Evolutionary conservation across 2,797 vertebrate species (phyloP).

Genomic region (Danio choprae): DNA sequence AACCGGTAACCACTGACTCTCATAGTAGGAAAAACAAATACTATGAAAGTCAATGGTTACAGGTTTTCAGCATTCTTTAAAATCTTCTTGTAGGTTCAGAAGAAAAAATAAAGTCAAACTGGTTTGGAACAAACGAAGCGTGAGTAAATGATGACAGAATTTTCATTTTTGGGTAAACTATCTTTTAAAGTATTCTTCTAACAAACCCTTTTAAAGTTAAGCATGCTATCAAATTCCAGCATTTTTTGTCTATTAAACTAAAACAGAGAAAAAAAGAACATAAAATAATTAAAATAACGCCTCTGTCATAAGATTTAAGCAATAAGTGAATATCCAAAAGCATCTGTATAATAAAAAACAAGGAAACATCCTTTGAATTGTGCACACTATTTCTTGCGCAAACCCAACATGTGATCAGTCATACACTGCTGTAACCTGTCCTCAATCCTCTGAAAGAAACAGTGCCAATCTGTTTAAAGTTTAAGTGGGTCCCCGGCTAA

Average conservation of each 20-base stretch:
- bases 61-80: too few relatives aligned
- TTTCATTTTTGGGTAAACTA: too few relatives aligned
- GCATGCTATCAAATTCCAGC: not conserved
- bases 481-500: not conserved
- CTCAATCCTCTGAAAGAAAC: slow-evolving; percentile 9
- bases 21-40: too few relatives aligned
- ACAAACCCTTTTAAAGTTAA: too few relatives aligned
- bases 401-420: slow-evolving; percentile 16
- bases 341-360: not conserved
- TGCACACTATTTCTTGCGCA: slow-evolving; percentile 30
- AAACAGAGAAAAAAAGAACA: not conserved
- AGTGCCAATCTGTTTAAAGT: not conserved
- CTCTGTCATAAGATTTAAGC: not conserved
- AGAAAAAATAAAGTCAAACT: too few relatives aligned
- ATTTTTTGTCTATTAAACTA: not conserved
- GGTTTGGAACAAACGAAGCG: too few relatives aligned
- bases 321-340: not conserved
- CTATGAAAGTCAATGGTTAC: too few relatives aligned
- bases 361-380: not conserved
- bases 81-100: too few relatives aligned
- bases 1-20: too few relatives aligned
- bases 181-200: not conserved
- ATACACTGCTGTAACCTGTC: not conserved
- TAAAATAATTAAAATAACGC: not conserved
- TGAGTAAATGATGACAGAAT: too few relatives aligned